Base-by-base conservation (phyloP, 2,888 invertebrate species). In the Lottia scabra region DNA sequence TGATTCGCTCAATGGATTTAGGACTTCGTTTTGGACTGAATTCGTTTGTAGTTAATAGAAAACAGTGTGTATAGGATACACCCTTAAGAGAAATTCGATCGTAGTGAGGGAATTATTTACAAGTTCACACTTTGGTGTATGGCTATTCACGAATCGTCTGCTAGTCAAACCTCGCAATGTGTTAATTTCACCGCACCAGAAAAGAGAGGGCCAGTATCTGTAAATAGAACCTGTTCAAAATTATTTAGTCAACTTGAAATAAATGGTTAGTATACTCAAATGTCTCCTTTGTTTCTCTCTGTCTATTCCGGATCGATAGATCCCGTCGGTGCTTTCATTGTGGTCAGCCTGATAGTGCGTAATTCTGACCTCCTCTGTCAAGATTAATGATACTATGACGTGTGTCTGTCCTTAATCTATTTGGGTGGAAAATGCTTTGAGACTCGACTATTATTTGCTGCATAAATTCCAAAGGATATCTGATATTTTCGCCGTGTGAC, bases 1-100 rank as follows among this genome's bases (percentile, higher is more conserved):
- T 38, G 38, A 38, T 38, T 38, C 38, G 38, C 38, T 38, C 38
- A 38, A 38, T 38, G 38, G 38, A 38, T 38, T 2, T 38, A 38
- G 38, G 38, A 38, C 38, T 38, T 38, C 38, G 10, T 38, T 38
- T 38, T 38, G 8, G 38, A 38, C 38, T 38, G 38, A 38, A 38
- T 38, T 38, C 38, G 38, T 38, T 38, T 38, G 38, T 38, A 38
- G 38, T 38, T 38, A 38, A 38, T 38, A 38, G 38, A 38, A 38
- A 38, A 38, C 38, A 38, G 38, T 38, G 38, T 38, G 38, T 56
- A 23, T 23, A 56, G 23, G 56, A 56, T 56, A 56, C 23, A 56
- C 56, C 56, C 56, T 12, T 56, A 23, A 23, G 56, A 56, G 56
- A 56, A 56, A 56, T 56, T 56, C 56, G 56, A 56, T 56, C 56